Conservation (phyloP, 2,888 invertebrate genomes). For the Trissoscelio sp. region DNA sequence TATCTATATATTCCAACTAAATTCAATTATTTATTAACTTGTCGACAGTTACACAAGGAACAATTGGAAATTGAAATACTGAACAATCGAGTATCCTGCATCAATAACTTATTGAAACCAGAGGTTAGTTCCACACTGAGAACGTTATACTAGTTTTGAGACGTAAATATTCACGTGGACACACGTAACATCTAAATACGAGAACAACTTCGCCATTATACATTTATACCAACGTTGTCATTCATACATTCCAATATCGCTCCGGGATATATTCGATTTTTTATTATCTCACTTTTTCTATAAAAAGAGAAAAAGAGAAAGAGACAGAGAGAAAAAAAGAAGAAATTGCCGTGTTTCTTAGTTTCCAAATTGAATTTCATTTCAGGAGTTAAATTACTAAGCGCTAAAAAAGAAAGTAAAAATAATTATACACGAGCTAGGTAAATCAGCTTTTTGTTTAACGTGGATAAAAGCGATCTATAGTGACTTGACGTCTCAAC, state of each 20-base stretch:
- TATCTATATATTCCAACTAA: constrained; percentile 33
- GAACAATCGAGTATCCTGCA: constrained; percentile 79
- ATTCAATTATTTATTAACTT: constrained; percentile 58
- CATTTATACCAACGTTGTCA: constrained; percentile 1
- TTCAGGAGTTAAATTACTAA: no score
- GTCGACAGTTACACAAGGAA: constrained; percentile 78
- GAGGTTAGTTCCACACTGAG: constrained; percentile 72
- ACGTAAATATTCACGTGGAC: constrained; percentile 46
- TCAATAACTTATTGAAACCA: constrained; percentile 77
- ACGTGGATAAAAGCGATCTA: not conserved
- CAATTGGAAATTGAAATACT: constrained; percentile 79
- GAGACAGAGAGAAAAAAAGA: no score
- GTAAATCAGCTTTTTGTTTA: not conserved
- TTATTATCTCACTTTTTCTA: not conserved
- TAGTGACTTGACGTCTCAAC: not conserved
- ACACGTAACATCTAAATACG: constrained; percentile 28
- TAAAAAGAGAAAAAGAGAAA: not conserved
- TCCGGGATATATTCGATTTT: not conserved
- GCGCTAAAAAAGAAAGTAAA: not conserved
- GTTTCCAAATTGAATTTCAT: no score
- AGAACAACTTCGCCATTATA: constrained; percentile 7
- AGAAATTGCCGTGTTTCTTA: no score
- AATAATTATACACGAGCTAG: not conserved
- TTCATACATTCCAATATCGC: not conserved
- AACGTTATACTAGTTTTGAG: constrained; percentile 49